Base-by-base conservation (phyloP, 92 coral and sea anemone species). In the Ricordea florida region DNA sequence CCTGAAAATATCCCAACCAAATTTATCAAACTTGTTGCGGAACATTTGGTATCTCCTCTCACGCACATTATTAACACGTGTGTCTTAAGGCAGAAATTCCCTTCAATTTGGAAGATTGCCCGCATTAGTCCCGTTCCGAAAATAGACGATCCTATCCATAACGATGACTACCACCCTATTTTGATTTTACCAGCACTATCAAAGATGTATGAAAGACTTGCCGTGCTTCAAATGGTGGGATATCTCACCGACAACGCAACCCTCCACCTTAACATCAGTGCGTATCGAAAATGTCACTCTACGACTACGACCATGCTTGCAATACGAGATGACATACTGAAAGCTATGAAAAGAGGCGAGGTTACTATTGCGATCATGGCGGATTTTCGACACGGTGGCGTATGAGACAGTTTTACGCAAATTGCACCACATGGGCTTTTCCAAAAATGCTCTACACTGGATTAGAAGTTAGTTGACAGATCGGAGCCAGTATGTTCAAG, bases 21-120 rank as follows among this genome's bases (percentile, higher is more conserved):
- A 37, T 64, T 76, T 21, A 50, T 76, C 36, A 76, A 65, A 26
- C 76, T 65, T 5, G 76, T 76, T 18, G 83, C 76, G 14, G 76
- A 76, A 10, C 76, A 50, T 24, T 35, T 76, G 63, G 76, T 65
- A 34, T 49, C 66, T 14, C 82, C 82, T 16, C 70, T 76, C 40
- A 74, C 59, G 20, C 43, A 61, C 27, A 74, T 76, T 14, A 27
- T 75, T 14, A 76, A 76, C 55, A 8, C 59, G 3, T 76, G 83
- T 32, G 27, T 63, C 29, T 21, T 37, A 35, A 48, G 35, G 22
- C 35, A 48, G 15, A 18, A 20, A 32, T 76, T 43, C 10, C 83
- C 66, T 15, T 34, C 16, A 13, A 7, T 64, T 52, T 76, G 83
- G 83, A 65, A 76, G 34, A 13, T 34, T 9, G 76, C 76, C 15